phyloP scores from a whole-genome alignment of 2,888 invertebrate species.

The Pammene aurita region DNA sequence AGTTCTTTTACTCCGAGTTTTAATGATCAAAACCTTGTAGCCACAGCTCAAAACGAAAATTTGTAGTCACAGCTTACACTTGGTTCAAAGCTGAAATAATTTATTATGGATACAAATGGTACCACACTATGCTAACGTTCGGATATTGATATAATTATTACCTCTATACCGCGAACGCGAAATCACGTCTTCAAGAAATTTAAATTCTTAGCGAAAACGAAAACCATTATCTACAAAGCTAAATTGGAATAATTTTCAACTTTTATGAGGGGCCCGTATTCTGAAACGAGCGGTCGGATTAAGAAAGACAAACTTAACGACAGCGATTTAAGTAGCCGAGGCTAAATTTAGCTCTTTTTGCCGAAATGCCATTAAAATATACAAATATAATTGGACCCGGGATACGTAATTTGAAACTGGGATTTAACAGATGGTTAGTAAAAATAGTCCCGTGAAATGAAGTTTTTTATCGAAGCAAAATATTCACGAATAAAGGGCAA shows the following conservation, averaged over 20 bases:
- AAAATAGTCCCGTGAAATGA: too few species aligned
- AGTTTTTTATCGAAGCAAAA: too few species aligned
- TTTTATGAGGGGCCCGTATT: slow-evolving; percentile 21
- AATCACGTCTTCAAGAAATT: neutral
- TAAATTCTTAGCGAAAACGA: neutral
- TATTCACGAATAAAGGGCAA: too few species aligned
- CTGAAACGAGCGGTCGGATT: slow-evolving; percentile 20
- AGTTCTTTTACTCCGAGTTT: neutral
- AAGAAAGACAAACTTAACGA: slow-evolving; percentile 27
- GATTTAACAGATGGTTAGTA: neutral
- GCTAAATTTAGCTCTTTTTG: slow-evolving; percentile 3
- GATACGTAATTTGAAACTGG: neutral
- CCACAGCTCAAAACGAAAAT: too few species aligned
- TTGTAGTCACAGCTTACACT: neutral
- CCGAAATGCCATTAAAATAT: slow-evolving; percentile 8
- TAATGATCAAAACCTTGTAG: too few species aligned
- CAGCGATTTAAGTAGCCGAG: neutral
- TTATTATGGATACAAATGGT: too few species aligned
- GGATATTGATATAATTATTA: too few species aligned
- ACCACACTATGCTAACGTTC: too few species aligned
- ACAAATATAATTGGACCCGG: slow-evolving; percentile 8
- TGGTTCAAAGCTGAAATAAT: too few species aligned
- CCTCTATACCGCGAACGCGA: too few species aligned
- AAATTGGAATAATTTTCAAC: slow-evolving; percentile 15
- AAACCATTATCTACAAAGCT: neutral